These are phyloP conservation scores for Leptopilina boulardi DNA, from an alignment of 1,140 invertebrate genomes.

Conservation along the genomic window DNA sequence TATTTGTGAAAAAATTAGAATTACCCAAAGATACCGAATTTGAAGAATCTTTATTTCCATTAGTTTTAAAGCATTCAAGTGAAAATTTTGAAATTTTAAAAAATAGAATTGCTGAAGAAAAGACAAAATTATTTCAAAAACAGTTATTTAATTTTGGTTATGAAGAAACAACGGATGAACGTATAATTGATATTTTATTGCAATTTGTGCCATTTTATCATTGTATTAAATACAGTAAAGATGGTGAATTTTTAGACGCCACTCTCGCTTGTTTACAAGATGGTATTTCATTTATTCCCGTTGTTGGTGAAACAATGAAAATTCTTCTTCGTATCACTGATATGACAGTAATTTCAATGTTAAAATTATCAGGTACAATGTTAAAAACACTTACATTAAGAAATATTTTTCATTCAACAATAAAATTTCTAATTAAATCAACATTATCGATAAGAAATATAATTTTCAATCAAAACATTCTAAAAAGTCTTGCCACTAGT, in stretches of 20 bases:
- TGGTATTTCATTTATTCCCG: not conserved
- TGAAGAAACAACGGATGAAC: not conserved
- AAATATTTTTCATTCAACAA: too few species aligned
- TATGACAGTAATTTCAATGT: too few species aligned
- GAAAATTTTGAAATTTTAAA: not conserved
- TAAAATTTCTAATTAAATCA: too few species aligned
- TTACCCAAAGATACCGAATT: not conserved
- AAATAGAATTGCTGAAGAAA: not conserved
- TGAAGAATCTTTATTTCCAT: not conserved
- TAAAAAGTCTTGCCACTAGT: too few species aligned
- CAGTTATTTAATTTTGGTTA: not conserved
- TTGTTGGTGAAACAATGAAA: not conserved
- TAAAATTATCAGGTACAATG: too few species aligned
- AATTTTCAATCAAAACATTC: too few species aligned
- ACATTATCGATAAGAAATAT: too few species aligned
- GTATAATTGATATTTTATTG: not conserved
- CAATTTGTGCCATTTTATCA: not conserved
- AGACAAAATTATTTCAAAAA: not conserved
- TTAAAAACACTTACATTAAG: too few species aligned
- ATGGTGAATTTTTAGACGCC: not conserved
- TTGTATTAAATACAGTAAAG: not conserved
- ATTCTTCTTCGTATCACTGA: not conserved
- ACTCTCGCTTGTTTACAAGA: not conserved
- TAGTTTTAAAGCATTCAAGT: not conserved
- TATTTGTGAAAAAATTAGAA: not conserved